A percentile compares a stretch with the other conserved stretches of the same genome.
These are phyloP conservation scores for Gryllus bimaculatus DNA, from an alignment of 1,140 invertebrate genomes.

Conservation along the genomic window DNA sequence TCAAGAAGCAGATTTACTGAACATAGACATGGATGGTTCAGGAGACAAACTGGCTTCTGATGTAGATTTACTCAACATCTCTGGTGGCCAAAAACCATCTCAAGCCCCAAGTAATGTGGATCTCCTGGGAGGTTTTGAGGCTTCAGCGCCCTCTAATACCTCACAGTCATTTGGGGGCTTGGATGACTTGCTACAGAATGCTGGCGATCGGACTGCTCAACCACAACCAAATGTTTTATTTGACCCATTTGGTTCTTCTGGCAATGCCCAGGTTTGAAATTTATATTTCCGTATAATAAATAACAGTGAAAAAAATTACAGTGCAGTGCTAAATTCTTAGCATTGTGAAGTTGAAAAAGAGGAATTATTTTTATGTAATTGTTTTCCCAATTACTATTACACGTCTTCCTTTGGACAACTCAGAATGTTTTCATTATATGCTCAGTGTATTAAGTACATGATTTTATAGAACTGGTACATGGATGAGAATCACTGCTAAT, in stretches of 20 bases:
- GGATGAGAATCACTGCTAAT: no score
- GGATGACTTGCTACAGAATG: constrained; percentile 25
- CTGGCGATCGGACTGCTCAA: constrained; percentile 11
- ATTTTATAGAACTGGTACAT: no score
- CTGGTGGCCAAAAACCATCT: constrained; percentile 22
- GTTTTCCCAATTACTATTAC: no score
- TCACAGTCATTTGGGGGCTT: constrained; percentile 21
- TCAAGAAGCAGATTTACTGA: constrained; percentile 38
- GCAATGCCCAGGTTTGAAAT: constrained; percentile 6
- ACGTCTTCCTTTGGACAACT: no score
- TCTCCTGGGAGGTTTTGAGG: constrained; percentile 48
- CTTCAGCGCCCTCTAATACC: constrained; percentile 9
- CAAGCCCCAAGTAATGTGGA: constrained; percentile 41
- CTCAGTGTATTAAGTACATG: no score
- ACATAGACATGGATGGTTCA: constrained; percentile 32
- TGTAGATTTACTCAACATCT: constrained; percentile 44
- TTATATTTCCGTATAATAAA: background rate
- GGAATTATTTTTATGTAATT: no score
- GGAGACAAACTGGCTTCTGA: constrained; percentile 24
- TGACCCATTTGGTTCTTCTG: constrained; percentile 25
- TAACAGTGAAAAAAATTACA: no score
- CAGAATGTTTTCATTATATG: no score
- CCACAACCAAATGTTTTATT: constrained; percentile 21
- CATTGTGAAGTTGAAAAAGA: no score
- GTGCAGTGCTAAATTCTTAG: no score